phyloP scores from a whole-genome alignment of 2,113 vertebrate species.

The Conger conger region DNA sequence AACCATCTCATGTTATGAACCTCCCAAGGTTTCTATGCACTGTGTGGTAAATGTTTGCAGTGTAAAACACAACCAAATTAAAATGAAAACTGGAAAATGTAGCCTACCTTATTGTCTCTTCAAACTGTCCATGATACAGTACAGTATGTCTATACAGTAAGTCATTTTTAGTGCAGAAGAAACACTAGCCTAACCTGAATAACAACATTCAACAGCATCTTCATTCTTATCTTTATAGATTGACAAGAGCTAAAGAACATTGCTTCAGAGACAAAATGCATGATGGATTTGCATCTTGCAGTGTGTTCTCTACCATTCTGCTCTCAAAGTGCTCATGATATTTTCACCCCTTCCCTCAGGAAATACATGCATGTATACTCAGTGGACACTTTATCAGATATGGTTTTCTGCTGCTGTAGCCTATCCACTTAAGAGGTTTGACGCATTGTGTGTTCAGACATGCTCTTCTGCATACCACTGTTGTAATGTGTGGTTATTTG shows the following conservation, averaged over 20 bases:
- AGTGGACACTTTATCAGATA: too few species aligned
- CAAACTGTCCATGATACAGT: not conserved
- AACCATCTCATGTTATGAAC: not conserved
- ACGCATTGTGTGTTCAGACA: too few species aligned
- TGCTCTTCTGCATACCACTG: too few species aligned
- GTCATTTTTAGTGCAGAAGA: not conserved
- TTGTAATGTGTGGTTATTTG: too few species aligned
- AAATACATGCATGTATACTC: too few species aligned
- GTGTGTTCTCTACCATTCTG: too few species aligned
- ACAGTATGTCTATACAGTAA: not conserved
- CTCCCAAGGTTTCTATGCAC: not conserved
- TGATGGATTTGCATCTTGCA: not conserved
- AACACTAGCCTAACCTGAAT: slow-evolving; percentile 67
- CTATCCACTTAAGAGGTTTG: too few species aligned
- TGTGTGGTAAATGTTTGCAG: not conserved
- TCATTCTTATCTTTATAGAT: slow-evolving; percentile 50
- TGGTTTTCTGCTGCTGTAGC: too few species aligned
- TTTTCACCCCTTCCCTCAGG: too few species aligned
- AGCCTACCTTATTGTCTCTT: not conserved
- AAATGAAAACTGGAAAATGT: not conserved
- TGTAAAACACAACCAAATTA: not conserved
- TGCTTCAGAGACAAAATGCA: not conserved
- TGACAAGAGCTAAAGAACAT: slow-evolving; percentile 33
- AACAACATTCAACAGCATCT: slow-evolving; percentile 68
- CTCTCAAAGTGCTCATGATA: too few species aligned